phyloP scores from a whole-genome alignment of 2,113 vertebrate genomes.

The Tychaedon coryphoeus region DNA sequence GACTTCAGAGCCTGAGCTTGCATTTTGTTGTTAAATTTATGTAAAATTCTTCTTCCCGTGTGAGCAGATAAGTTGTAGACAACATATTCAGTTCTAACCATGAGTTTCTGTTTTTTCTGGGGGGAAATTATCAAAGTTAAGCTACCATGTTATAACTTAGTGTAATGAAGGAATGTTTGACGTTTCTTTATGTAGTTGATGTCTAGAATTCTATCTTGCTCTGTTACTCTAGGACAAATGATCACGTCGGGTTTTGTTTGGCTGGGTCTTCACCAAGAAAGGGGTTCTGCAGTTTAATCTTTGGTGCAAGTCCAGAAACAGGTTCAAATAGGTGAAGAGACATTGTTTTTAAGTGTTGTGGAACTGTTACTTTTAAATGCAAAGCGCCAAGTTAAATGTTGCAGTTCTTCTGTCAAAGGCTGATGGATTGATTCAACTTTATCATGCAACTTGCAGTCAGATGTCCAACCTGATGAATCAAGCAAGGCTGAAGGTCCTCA shows the following conservation, averaged over 20 bases:
- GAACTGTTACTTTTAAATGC: neutral
- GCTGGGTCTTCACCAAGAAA: neutral
- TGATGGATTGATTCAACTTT: constrained; percentile 13
- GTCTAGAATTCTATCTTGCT: neutral
- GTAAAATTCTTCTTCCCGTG: neutral
- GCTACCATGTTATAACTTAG: neutral
- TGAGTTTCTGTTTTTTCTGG: neutral
- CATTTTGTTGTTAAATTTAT: neutral
- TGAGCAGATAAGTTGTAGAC: neutral
- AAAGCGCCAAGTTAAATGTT: neutral
- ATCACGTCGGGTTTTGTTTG: neutral
- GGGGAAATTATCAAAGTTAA: neutral
- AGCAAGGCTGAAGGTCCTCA: constrained; percentile 94
- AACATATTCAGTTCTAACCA: neutral
- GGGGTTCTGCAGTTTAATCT: neutral
- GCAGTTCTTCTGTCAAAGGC: neutral
- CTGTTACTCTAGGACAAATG: neutral
- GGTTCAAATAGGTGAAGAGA: neutral
- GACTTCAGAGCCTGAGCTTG: neutral
- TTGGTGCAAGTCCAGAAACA: neutral
- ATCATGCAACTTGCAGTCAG: constrained; percentile 76
- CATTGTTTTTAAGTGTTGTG: neutral
- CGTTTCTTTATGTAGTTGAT: neutral
- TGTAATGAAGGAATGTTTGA: neutral
- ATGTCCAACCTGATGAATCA: constrained; percentile 99